These are phyloP conservation scores for Eublepharis macularius DNA, from an alignment of 2,113 vertebrate genomes.

Conservation along the genomic window DNA sequence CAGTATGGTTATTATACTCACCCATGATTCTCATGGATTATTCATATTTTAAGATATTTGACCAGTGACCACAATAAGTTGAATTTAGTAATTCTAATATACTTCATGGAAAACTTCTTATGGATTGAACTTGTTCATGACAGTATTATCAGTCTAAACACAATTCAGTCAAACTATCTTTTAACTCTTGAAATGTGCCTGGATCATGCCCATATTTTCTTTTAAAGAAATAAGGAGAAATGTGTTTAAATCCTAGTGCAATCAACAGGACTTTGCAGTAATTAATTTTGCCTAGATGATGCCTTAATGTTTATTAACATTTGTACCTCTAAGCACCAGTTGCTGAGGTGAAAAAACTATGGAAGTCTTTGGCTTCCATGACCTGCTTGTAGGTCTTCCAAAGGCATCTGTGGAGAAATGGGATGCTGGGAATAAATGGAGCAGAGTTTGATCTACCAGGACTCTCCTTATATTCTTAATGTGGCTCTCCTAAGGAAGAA, in stretches of 20 bases:
- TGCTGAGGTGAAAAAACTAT: too few relatives aligned
- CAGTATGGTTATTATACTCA: neutral
- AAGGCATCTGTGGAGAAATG: too few relatives aligned
- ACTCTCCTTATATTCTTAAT: too few relatives aligned
- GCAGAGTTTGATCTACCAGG: too few relatives aligned
- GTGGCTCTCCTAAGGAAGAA: too few relatives aligned
- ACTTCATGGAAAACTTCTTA: neutral
- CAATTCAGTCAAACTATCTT: neutral
- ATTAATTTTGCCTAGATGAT: neutral
- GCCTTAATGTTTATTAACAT: neutral
- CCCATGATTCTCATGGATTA: neutral
- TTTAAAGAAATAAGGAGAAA: neutral
- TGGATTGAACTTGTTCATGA: neutral
- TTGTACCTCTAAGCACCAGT: neutral
- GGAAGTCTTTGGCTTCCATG: too few relatives aligned
- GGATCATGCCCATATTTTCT: neutral
- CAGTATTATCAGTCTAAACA: neutral
- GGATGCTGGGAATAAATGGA: too few relatives aligned
- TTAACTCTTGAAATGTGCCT: neutral
- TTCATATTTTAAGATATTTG: constrained; percentile 6
- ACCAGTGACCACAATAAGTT: neutral
- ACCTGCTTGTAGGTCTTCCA: too few relatives aligned
- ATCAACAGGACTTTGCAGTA: neutral
- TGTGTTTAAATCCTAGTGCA: neutral
- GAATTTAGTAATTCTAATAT: neutral